Conservation (phyloP, 2,797 vertebrate species). For the Mastacembelus armatus region DNA sequence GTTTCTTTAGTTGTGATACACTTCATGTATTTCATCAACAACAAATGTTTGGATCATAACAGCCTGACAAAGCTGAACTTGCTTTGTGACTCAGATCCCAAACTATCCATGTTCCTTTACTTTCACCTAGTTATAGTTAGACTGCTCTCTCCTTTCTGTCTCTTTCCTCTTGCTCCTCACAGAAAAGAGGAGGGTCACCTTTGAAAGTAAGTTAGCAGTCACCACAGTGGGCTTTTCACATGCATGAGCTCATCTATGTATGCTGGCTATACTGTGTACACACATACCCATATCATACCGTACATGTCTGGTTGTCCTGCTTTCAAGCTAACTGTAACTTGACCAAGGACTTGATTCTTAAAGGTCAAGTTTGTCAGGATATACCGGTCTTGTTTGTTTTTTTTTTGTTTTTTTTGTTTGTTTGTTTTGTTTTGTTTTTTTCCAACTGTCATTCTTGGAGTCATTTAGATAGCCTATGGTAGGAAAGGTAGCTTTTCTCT, state of each 20-base stretch:
- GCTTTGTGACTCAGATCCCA: slow-evolving; percentile 62
- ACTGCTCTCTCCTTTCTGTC: slow-evolving; percentile 77
- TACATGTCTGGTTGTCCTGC: slow-evolving; percentile 31
- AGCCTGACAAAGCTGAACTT: slow-evolving; percentile 11
- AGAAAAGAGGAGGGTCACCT: slow-evolving; percentile 89
- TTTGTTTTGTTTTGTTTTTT: neutral
- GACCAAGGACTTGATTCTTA: slow-evolving; percentile 6
- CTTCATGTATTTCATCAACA: neutral
- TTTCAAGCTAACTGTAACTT: slow-evolving; percentile 23
- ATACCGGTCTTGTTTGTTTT: neutral
- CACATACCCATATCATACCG: slow-evolving; percentile 17
- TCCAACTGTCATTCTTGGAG: slow-evolving; percentile 14
- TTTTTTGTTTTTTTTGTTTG: neutral
- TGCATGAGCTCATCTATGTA: slow-evolving; percentile 45
- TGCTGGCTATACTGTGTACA: slow-evolving; percentile 42
- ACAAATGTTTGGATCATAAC: neutral
- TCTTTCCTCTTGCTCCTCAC: slow-evolving; percentile 79
- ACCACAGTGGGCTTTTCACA: slow-evolving; percentile 21
- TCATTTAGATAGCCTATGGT: slow-evolving; percentile 36
- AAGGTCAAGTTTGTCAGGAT: slow-evolving; percentile 14
- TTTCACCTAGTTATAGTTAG: slow-evolving; percentile 70
- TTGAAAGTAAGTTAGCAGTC: slow-evolving; percentile 87
- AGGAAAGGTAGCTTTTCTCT: slow-evolving; percentile 34
- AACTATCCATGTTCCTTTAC: slow-evolving; percentile 51
- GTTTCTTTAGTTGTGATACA: neutral